A percentile compares a stretch with the other conserved stretches of the same genome.
Conservation (phyloP, 2,888 invertebrate genomes). For the Criorhina ranunculi region DNA sequence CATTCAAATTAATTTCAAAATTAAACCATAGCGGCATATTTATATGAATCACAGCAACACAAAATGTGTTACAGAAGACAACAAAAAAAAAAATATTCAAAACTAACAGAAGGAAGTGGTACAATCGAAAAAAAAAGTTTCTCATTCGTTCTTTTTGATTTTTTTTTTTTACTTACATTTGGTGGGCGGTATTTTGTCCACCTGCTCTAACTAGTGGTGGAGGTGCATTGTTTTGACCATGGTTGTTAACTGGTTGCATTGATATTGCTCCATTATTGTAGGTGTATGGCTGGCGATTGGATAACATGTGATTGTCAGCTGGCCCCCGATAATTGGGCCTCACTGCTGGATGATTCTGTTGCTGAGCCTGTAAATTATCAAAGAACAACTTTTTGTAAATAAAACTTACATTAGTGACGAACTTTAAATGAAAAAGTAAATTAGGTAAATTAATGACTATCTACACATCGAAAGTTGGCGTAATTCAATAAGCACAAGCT, state of each 20-base stretch:
- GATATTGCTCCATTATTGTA: conserved; percentile 82
- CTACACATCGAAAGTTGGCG: neutral
- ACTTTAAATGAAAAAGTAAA: neutral
- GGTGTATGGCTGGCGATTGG: conserved; percentile 81
- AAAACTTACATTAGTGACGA: conserved; percentile 18
- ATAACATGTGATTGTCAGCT: conserved; percentile 82
- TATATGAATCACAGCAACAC: conserved; percentile 24
- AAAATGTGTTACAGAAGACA: conserved; percentile 15
- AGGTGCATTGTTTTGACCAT: conserved; percentile 85
- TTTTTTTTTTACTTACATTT: conserved; percentile 81
- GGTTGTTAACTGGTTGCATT: conserved; percentile 83
- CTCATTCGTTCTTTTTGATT: conserved; percentile 20
- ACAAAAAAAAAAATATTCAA: conserved; percentile 50
- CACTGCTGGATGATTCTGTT: conserved; percentile 56
- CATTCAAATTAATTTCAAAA: conserved; percentile 62
- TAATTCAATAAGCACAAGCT: neutral
- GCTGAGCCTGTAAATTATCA: conserved; percentile 60
- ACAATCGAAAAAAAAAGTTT: conserved; percentile 56
- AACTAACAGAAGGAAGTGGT: conserved; percentile 76
- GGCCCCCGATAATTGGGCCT: conserved; percentile 81
- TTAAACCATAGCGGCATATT: conserved; percentile 52
- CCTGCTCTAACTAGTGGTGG: conserved; percentile 87
- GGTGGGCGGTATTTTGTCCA: conserved; percentile 83
- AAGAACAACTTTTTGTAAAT: conserved; percentile 23
- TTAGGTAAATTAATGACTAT: neutral